These are phyloP conservation scores for Melikaiella ostensackeni DNA, from an alignment of 2,888 invertebrate species.

Conservation along the genomic window DNA sequence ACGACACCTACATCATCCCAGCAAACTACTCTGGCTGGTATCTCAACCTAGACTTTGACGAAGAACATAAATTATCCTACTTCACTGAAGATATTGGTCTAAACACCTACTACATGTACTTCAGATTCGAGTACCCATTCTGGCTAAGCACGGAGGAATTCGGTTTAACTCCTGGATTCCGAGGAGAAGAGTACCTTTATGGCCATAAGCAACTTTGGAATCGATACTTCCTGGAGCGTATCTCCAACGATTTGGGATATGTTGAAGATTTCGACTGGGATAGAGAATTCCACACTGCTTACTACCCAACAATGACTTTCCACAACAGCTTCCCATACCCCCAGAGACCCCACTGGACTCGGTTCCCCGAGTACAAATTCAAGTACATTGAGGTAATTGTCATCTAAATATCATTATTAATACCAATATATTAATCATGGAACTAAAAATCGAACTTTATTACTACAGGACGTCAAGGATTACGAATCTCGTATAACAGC, in stretches of 20 bases:
- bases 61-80: conserved; percentile 82
- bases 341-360: conserved; percentile 73
- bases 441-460: conserved; percentile 27
- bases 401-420: no score
- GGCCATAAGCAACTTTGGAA: conserved; percentile 78
- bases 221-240: conserved; percentile 79
- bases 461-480: conserved; percentile 56
- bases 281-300: conserved; percentile 78
- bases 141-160: conserved; percentile 81
- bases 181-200: conserved; percentile 78
- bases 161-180: conserved; percentile 72
- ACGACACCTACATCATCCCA: conserved; percentile 78
- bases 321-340: conserved; percentile 80
- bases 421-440: conserved; percentile 41
- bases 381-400: conserved; percentile 58
- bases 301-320: conserved; percentile 80
- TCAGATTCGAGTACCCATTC: conserved; percentile 82
- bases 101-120: conserved; percentile 83
- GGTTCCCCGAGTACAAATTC: conserved; percentile 63
- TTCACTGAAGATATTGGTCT: conserved; percentile 85
- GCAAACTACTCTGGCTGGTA: conserved; percentile 82
- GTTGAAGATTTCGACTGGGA: conserved; percentile 78
- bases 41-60: conserved; percentile 78
- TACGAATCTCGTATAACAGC: conserved; percentile 62
- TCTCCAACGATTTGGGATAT: conserved; percentile 78